Evolutionary conservation across 2,888 invertebrate species (phyloP).

Genomic region (Sphaerophoria rueppellii): DNA sequence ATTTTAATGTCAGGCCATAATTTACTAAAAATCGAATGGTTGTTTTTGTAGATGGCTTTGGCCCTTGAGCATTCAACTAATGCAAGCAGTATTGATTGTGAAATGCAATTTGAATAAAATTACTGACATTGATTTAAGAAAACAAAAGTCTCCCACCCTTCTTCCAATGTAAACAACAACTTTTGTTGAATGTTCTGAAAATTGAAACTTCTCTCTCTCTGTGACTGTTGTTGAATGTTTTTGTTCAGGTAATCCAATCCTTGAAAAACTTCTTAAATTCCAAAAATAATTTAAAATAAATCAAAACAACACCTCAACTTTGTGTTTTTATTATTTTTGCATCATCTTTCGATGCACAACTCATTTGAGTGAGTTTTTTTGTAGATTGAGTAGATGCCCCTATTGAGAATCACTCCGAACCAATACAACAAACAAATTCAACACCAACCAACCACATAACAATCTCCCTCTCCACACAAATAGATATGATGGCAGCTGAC

Average conservation of each 20-base stretch:
- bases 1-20: slow-evolving; percentile 35
- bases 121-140: not conserved
- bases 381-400: slow-evolving; percentile 52
- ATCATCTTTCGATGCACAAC: slow-evolving; percentile 1
- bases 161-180: not conserved
- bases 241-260: slow-evolving; percentile 12
- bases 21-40: no score
- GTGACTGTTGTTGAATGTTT: not conserved
- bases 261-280: slow-evolving; percentile 19
- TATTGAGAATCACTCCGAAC: not conserved
- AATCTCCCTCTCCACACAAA: slow-evolving; percentile 30
- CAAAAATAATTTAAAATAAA: slow-evolving; percentile 29
- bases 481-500: slow-evolving; percentile 47
- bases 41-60: no score
- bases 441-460: slow-evolving; percentile 59
- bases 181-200: slow-evolving; percentile 28
- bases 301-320: slow-evolving; percentile 35
- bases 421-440: not conserved
- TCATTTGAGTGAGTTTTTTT: not conserved
- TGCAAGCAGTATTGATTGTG: no score
- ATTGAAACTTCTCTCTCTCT: slow-evolving; percentile 15
- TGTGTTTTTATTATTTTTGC: slow-evolving; percentile 3
- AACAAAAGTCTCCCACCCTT: not conserved
- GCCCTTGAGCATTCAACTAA: no score
- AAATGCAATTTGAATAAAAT: no score